Evolutionary conservation across 2,797 vertebrate genomes (phyloP).

Genomic region (Calcarius lapponicus): DNA sequence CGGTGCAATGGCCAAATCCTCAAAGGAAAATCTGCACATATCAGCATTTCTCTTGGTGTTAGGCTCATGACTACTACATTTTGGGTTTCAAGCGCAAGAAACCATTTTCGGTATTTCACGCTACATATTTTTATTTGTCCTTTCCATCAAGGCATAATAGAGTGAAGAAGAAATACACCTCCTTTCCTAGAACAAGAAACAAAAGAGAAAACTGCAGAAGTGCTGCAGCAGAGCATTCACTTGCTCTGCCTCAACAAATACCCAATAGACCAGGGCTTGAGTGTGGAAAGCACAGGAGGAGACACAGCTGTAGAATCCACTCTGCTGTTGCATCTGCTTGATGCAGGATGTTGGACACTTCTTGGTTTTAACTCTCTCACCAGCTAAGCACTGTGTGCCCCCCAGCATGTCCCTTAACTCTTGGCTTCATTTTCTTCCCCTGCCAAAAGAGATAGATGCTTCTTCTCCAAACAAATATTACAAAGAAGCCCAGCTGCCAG

Average conservation of each 20-base stretch:
- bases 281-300: accelerated
- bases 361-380: neutral
- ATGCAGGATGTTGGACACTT: neutral
- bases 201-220: neutral
- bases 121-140: neutral
- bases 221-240: neutral
- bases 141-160: neutral
- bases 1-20: neutral
- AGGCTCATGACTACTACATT: neutral
- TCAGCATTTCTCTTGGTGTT: neutral
- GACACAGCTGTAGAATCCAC: accelerated
- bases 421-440: neutral
- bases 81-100: neutral
- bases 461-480: neutral
- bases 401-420: neutral
- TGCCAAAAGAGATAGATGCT: neutral
- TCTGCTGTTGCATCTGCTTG: neutral
- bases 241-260: neutral
- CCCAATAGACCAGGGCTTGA: neutral
- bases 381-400: neutral
- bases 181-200: neutral
- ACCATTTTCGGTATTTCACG: neutral
- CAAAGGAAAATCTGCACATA: neutral
- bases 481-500: slow-evolving; percentile 8
- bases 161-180: neutral